phyloP scores from a whole-genome alignment of 2,888 invertebrate genomes.

The Monochamus alternatus region DNA sequence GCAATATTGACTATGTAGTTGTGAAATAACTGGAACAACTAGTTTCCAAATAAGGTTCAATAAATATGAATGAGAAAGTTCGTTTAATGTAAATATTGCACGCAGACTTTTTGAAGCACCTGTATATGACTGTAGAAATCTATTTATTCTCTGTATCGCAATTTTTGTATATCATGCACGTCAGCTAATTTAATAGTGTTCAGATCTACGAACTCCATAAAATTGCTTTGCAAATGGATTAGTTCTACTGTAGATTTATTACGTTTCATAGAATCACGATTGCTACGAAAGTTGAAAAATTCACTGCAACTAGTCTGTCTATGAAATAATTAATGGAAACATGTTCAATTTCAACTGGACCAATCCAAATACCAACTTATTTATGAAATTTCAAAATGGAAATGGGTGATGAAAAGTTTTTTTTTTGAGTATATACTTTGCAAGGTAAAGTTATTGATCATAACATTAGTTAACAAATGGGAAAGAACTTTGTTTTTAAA shows the following conservation, averaged over 20 bases:
- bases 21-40: slow-evolving; percentile 32
- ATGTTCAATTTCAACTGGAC: too few relatives aligned
- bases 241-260: neutral
- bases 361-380: too few relatives aligned
- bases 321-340: too few relatives aligned
- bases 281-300: neutral
- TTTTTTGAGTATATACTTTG: too few relatives aligned
- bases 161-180: neutral
- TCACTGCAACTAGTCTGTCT: too few relatives aligned
- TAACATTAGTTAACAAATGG: too few relatives aligned
- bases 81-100: slow-evolving; percentile 27
- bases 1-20: slow-evolving; percentile 16
- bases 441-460: too few relatives aligned
- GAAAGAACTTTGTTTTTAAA: too few relatives aligned
- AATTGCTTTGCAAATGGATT: neutral
- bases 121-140: neutral
- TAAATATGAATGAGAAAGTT: slow-evolving; percentile 24
- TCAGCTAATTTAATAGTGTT: neutral
- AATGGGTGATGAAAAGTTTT: too few relatives aligned
- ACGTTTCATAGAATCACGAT: neutral
- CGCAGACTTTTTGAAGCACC: neutral
- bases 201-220: neutral
- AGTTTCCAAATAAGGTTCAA: slow-evolving; percentile 33
- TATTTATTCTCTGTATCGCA: neutral
- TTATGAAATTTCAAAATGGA: too few relatives aligned